Evolutionary conservation across 2,797 vertebrate species (phyloP), one percentile per base, ranked within the genome.

Genomic region (Chloroceryle amazona): DNA sequence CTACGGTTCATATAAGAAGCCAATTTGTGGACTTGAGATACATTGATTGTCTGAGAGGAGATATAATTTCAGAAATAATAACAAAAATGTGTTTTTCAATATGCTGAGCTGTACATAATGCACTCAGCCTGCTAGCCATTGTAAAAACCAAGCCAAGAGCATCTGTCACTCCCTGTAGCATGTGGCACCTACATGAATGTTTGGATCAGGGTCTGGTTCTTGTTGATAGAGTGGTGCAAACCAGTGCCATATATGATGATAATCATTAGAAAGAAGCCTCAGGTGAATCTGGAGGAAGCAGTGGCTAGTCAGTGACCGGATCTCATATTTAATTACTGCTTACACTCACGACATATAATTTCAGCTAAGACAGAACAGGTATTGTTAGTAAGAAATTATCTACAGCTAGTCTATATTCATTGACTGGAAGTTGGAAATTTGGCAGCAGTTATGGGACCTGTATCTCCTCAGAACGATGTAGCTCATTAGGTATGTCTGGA

Each of bases 21-120:
- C 66, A 70, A 1, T 91, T 90, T 88, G 87, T 94, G 90, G 73
- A 90, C 70, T 73, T 73, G 58, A 84, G 90, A 63, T 55, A 47
- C 0, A 5, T 15, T 14, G 23, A 26, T 44, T 81, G 66, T 47
- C 71, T 81, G 73, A 66, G 72, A 94, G 86, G 62, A 68, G 51
- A 17, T 15, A 44, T 9, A 19, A 42, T 79, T 91, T 83, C n/a
- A 81, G 35, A 81, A 93, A 84, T 51, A 66, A 20, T 26, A 81
- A 6, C 11, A 11, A 33, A 54, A n/a, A 14, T 16, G 23, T 2
- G 9, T 25, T 75, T 66, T 80, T 37, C 22, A 4, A 1, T 13
- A 7, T 10, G 4, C 44, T 60, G 83, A 71, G 25, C 22, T 55
- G 23, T 11, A 12, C 4, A 9, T 12, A 61, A 41, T 1, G 3